Evolutionary conservation across 2,113 vertebrate species (phyloP), one percentile per base, ranked within the genome.

Genomic region (Benitochromis conjunctus): DNA sequence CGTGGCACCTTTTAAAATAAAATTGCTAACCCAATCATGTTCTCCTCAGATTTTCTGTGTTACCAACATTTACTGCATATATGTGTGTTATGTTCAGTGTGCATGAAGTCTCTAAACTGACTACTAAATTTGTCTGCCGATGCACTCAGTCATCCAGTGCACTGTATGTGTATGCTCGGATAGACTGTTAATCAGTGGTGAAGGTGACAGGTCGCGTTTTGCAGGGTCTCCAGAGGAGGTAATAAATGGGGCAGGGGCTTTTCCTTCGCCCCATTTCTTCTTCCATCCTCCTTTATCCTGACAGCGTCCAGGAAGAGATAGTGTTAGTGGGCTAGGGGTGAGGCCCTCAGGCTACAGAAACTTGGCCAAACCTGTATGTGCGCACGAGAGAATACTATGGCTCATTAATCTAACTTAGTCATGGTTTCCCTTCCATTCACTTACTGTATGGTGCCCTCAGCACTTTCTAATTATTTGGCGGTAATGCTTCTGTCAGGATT

Each of bases 371-470:
- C 60, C 82, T 86, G 80, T 26, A 66, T 81, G 79, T 51, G 57
- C 26, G 77, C 29, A 60, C 6, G 19, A 83, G 84, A 86, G 84
- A 82, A 79, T 90, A 60, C 74, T 80, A 64, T 24, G 64, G 81
- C 86, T 94, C 90, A 89, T 94, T 94, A 91, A 91, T 92, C 91
- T 88, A 91, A 91, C 90, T 79, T 91, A 84, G 87, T 90, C 82
- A 86, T 84, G 82, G 62, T 91, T 88, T 84, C 74, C 69, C 34
- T 69, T 87, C 58, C 51, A 86, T 88, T 91, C 81, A 81, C 60
- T 69, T 48, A 76, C 71, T 53, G 71, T 76, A 69, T 56, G 34
- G 58, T 84, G 53, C 80, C 74, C 60, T 77, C 38, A 85, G 80
- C 85, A 80, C 79, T 85, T 86, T 89, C 55, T 82, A 69, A 86